Evolutionary conservation across 1,140 invertebrate species (phyloP).

Genomic region (Solen grandis): DNA sequence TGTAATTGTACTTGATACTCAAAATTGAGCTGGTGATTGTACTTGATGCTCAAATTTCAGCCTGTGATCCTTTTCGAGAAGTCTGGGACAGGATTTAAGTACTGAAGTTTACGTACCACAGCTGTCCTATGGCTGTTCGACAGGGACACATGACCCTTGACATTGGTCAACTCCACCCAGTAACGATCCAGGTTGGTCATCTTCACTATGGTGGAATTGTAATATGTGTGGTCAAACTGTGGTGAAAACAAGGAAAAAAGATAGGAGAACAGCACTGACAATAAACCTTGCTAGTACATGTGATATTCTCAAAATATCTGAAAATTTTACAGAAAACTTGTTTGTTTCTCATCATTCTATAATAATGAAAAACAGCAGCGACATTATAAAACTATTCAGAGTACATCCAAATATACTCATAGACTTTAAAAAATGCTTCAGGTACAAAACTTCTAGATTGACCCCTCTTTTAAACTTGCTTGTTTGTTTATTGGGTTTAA

Average conservation of each 20-base stretch:
- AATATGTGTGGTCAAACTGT: slow-evolving; percentile 89
- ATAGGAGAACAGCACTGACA: neutral
- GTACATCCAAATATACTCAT: neutral
- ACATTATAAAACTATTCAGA: neutral
- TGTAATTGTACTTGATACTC: no score
- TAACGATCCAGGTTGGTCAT: slow-evolving; percentile 47
- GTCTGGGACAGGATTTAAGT: no score
- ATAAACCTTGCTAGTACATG: neutral
- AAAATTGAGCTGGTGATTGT: no score
- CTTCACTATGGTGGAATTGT: slow-evolving; percentile 87
- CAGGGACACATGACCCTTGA: slow-evolving; percentile 87
- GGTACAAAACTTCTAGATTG: no score
- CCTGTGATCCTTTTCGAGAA: no score
- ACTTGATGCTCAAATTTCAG: no score
- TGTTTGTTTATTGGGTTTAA: no score
- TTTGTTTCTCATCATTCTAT: neutral
- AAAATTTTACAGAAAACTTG: neutral
- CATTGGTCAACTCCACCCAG: slow-evolving; percentile 88
- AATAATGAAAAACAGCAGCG: neutral
- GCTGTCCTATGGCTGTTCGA: slow-evolving; percentile 93
- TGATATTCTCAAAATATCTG: neutral
- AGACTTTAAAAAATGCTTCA: no score
- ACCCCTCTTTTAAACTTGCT: no score
- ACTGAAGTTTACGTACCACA: slow-evolving; percentile 89
- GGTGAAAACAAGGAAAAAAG: slow-evolving; percentile 35